phyloP scores from a whole-genome alignment of 35 echinoderm and acorn worm species.

The Antedon bifida region DNA sequence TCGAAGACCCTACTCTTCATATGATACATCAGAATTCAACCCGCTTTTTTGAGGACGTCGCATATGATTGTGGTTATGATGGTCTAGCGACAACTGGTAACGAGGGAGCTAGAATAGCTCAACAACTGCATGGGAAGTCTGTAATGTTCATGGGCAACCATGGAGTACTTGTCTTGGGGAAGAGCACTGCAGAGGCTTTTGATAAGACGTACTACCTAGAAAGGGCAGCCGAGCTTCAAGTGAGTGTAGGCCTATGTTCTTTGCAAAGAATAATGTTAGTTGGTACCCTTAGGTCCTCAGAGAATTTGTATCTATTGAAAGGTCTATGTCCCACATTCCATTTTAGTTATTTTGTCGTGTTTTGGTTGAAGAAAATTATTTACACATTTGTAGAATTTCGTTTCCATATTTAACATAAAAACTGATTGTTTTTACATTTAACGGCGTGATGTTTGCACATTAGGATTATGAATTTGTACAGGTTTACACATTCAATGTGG shows the following conservation, averaged over 20 bases:
- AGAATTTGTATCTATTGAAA: no score
- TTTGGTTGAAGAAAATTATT: no score
- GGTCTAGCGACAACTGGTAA: slow-evolving; percentile 36
- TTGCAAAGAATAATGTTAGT: no score
- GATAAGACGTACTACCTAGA: slow-evolving; percentile 76
- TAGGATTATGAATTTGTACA: no score
- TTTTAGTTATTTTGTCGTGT: no score
- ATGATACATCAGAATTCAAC: slow-evolving; percentile 58
- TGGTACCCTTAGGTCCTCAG: no score
- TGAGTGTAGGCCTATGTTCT: neutral
- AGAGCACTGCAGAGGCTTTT: slow-evolving; percentile 47
- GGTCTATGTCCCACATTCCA: no score
- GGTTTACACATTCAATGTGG: no score
- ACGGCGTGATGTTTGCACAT: no score
- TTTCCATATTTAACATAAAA: no score
- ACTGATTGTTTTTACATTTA: no score
- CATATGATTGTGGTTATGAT: slow-evolving; percentile 50
- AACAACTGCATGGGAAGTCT: slow-evolving; percentile 35
- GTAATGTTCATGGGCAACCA: slow-evolving; percentile 75
- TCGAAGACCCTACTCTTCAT: slow-evolving; percentile 6
- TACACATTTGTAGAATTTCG: no score
- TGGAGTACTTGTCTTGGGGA: slow-evolving; percentile 43
- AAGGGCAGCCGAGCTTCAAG: slow-evolving; percentile 54
- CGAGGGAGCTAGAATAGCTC: slow-evolving; percentile 54
- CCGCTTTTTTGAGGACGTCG: slow-evolving; percentile 53